Evolutionary conservation across 2,888 invertebrate genomes (phyloP).

Genomic region (Drosophila meridiana): DNA sequence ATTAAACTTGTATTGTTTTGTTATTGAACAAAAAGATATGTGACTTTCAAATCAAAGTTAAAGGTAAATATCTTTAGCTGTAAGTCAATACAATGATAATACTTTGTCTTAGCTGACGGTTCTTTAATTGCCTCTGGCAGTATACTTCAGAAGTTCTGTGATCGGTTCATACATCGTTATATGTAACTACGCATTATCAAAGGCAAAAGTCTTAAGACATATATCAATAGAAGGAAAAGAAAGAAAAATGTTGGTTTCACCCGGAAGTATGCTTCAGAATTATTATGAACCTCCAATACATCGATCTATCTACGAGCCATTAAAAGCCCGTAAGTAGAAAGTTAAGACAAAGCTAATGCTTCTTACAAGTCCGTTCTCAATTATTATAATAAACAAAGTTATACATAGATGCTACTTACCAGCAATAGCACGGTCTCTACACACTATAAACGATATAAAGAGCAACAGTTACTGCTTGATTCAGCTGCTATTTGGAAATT

Average conservation of each 20-base stretch:
- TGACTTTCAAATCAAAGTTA: background rate
- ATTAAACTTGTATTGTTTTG: background rate
- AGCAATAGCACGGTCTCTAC: background rate
- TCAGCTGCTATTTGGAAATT: background rate
- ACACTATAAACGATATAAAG: background rate
- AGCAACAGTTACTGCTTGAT: conserved; percentile 3
- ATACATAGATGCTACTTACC: background rate
- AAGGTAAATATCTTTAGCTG: too few relatives aligned
- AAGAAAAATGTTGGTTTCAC: too few relatives aligned
- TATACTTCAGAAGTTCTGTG: too few relatives aligned
- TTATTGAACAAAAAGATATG: background rate
- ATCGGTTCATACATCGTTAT: too few relatives aligned
- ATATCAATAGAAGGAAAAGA: too few relatives aligned
- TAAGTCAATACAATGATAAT: too few relatives aligned
- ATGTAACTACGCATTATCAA: too few relatives aligned
- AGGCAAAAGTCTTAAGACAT: too few relatives aligned
- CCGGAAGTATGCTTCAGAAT: background rate
- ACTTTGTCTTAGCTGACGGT: too few relatives aligned
- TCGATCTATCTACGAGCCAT: background rate
- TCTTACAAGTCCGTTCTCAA: background rate
- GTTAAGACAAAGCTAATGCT: background rate
- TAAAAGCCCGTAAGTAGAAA: background rate
- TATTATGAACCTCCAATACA: background rate
- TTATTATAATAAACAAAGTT: background rate
- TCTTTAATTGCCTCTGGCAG: too few relatives aligned